Percentiles rank a stretch among this genome's conserved stretches.
phyloP scores from a whole-genome alignment of 2,797 vertebrate species.

The Scolopax bukidnonensis region DNA sequence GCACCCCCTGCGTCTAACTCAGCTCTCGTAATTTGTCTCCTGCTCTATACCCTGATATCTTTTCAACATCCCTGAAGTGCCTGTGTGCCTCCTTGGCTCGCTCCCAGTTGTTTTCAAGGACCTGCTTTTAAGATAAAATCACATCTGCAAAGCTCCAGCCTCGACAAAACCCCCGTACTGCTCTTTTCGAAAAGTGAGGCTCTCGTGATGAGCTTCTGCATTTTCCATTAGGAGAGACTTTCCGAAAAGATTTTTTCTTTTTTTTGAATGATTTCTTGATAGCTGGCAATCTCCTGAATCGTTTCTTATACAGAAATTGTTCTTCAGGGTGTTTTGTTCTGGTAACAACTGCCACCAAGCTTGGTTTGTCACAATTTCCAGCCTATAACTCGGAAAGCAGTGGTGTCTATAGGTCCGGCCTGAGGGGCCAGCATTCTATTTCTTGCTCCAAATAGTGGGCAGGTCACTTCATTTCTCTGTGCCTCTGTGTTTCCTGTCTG shows the following conservation, averaged over 20 bases:
- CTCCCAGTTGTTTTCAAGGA: slow-evolving; percentile 10
- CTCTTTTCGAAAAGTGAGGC: background rate
- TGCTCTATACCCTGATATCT: background rate
- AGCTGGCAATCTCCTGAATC: slow-evolving; percentile 18
- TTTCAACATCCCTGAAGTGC: background rate
- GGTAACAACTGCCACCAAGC: background rate
- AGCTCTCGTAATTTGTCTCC: background rate
- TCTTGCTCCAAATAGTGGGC: background rate
- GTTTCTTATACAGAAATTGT: background rate
- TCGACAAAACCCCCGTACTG: background rate
- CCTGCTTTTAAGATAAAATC: slow-evolving; percentile 34
- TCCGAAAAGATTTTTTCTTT: background rate
- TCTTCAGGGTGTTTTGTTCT: background rate
- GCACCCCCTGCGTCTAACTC: background rate
- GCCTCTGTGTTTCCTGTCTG: background rate
- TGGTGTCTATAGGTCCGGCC: background rate
- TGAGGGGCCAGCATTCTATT: background rate
- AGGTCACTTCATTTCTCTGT: background rate
- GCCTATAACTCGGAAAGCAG: background rate
- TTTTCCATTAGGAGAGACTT: slow-evolving; percentile 18
- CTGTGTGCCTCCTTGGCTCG: background rate
- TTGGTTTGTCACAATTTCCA: slow-evolving; percentile 1
- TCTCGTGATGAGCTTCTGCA: background rate
- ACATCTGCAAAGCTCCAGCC: background rate
- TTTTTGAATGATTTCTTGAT: background rate